phyloP scores from a whole-genome alignment of 2,888 invertebrate species.

The Gastracanthus pulcherrimus region DNA sequence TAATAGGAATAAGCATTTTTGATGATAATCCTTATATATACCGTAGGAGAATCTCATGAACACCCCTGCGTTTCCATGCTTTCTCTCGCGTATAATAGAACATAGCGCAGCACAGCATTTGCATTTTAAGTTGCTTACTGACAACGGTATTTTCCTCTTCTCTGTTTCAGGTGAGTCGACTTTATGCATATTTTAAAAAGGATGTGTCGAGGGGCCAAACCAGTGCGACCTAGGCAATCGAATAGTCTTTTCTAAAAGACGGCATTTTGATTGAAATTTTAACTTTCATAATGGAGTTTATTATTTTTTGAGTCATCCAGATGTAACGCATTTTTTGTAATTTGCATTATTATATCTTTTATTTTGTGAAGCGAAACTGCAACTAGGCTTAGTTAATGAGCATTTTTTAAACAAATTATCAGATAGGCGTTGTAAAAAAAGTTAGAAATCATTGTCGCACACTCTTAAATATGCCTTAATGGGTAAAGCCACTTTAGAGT shows the following conservation, averaged over 20 bases:
- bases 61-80: conserved; percentile 12
- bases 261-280: conserved; percentile 4
- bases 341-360: background rate
- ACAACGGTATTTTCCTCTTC: conserved; percentile 58
- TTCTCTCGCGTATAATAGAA: conserved; percentile 27
- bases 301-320: background rate
- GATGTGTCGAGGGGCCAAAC: conserved; percentile 17
- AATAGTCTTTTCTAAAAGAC: background rate
- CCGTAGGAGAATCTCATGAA: background rate
- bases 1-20: too few relatives aligned
- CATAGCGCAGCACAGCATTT: conserved; percentile 45
- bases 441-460: too few relatives aligned
- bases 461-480: too few relatives aligned
- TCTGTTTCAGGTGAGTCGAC: conserved; percentile 64
- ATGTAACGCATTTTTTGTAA: too few relatives aligned
- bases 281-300: background rate
- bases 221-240: background rate
- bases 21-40: background rate
- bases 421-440: too few relatives aligned
- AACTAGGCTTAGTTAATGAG: too few relatives aligned
- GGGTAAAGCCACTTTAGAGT: too few relatives aligned
- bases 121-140: conserved; percentile 55
- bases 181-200: conserved; percentile 56
- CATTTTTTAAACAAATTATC: too few relatives aligned
- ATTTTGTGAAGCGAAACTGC: too few relatives aligned